Conservation (phyloP, 2,113 vertebrate species). For the Upupa epops region DNA sequence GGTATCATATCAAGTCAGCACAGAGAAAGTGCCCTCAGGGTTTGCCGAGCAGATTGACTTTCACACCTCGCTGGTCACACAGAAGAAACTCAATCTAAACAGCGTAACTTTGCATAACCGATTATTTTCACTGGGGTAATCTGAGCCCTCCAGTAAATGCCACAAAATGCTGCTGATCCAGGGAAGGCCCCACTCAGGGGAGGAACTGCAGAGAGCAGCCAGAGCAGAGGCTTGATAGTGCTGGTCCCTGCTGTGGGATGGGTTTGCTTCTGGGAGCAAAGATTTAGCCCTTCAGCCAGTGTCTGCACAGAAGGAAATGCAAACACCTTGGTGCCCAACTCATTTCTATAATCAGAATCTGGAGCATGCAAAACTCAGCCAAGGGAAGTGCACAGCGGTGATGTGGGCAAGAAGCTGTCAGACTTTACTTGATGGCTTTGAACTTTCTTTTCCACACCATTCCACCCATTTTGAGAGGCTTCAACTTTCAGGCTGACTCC, state of each 20-base stretch:
- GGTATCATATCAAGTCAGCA: neutral
- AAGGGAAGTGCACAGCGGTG: fast-evolving
- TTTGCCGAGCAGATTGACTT: conserved; percentile 21
- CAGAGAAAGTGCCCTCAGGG: neutral
- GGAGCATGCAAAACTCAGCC: neutral
- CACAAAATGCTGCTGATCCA: neutral
- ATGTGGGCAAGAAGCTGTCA: neutral
- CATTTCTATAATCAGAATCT: fast-evolving
- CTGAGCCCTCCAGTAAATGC: conserved; percentile 49
- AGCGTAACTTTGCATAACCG: conserved; percentile 62
- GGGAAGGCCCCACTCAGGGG: neutral
- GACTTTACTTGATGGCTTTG: neutral
- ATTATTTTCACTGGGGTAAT: conserved; percentile 68
- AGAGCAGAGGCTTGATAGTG: neutral
- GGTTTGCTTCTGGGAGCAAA: neutral
- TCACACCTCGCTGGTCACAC: conserved; percentile 62
- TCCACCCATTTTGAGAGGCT: conserved; percentile 4
- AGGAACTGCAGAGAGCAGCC: neutral
- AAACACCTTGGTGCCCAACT: neutral
- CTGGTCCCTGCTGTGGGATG: fast-evolving
- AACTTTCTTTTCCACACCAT: neutral
- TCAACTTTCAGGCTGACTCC: conserved; percentile 10
- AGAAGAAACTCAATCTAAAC: conserved; percentile 57
- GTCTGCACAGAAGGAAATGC: neutral
- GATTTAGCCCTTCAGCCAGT: neutral